Percentiles rank a stretch among this genome's conserved stretches.
These are phyloP conservation scores for Caenorhabditis sp. DNA, from an alignment of 2,888 invertebrate species.

Conservation along the genomic window DNA sequence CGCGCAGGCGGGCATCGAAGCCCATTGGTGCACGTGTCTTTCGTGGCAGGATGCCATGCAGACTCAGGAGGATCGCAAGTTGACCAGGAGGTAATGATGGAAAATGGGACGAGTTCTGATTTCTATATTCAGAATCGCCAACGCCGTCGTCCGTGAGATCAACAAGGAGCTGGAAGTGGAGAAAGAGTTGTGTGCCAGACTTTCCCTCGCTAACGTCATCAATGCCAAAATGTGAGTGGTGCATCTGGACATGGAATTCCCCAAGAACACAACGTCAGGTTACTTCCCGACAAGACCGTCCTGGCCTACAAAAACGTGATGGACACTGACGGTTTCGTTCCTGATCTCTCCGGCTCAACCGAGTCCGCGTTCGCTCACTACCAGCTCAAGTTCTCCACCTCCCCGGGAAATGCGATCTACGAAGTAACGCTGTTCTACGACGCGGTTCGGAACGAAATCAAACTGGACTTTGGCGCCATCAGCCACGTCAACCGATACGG, in stretches of 20 bases:
- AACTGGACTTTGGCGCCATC: constrained; percentile 85
- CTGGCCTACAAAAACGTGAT: constrained; percentile 80
- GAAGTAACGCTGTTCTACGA: constrained; percentile 81
- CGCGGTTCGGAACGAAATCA: constrained; percentile 41
- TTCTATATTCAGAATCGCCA: constrained; percentile 27
- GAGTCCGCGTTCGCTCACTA: constrained; percentile 84
- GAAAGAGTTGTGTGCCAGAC: constrained; percentile 15
- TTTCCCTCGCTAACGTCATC: constrained; percentile 10
- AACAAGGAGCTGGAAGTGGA: constrained; percentile 27
- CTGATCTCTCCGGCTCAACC: constrained; percentile 85
- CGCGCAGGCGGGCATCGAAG: constrained; percentile 88
- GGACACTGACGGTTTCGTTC: constrained; percentile 89
- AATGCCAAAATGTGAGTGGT: constrained; percentile 20
- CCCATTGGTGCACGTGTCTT: constrained; percentile 96
- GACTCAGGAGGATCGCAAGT: constrained; percentile 4
- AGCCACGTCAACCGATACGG: constrained; percentile 90
- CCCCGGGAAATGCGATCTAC: constrained; percentile 87
- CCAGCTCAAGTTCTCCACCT: constrained; percentile 87
- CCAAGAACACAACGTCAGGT: constrained; percentile 74
- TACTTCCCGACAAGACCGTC: constrained; percentile 83
- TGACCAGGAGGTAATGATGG: constrained; percentile 3
- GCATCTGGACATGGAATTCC: too few species aligned
- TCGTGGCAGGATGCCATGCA: constrained; percentile 84
- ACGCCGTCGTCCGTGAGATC: constrained; percentile 22
- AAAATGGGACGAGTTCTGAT: too few species aligned